Base-by-base conservation (phyloP, 2,113 vertebrate genomes). In the Seriola dumerili region DNA sequence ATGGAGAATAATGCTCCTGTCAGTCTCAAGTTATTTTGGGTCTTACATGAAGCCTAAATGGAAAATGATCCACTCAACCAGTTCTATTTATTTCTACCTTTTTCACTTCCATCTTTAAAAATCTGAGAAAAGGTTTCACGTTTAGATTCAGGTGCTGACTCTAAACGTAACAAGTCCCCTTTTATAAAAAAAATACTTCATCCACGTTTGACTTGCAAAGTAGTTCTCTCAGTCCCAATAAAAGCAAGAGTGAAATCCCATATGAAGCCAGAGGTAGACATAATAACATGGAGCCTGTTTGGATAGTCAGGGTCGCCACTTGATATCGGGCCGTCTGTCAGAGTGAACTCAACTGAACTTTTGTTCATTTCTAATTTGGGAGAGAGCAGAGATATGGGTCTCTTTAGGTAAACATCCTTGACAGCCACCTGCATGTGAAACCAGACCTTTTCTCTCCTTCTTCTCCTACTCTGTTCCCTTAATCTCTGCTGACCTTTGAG, bases 351-450 rank as follows among this genome's bases (percentile, higher is more conserved):
- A 70, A 59, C 75, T 89, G 74, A 91, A 93, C 87, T 87, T 94
- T 83, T 80, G 79, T 82, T 89, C 75, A 79, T 83, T 90, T 93
- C 88, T 92, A 91, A 94, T 92, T 93, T 67, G 68, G 76, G 82
- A 84, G 80, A 81, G 64, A 62, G 83, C 34, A 17, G 52, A 87
- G 85, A 93, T 90, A 85, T 52, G 75, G 62, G 54, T 74, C 23
- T 80, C 69, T 75, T 76, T 83, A 62, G 84, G 80, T 93, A 91
- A 93, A 93, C 87, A 92, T 92, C 90, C 86, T 89, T 89, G 82
- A 93, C 88, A 90, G 85, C 85, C 91, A 93, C 90, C 92, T 93
- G 90, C 87, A 81, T 75, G 89, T 87, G 91, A 93, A 93, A 93
- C 84, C 77, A 89, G 84, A 93, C 76, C 88, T 87, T 78, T 83